A percentile compares a stretch with the other conserved stretches of the same genome.
Evolutionary conservation across 2,797 vertebrate species (phyloP).

Genomic region (Intellagama lesueurii): DNA sequence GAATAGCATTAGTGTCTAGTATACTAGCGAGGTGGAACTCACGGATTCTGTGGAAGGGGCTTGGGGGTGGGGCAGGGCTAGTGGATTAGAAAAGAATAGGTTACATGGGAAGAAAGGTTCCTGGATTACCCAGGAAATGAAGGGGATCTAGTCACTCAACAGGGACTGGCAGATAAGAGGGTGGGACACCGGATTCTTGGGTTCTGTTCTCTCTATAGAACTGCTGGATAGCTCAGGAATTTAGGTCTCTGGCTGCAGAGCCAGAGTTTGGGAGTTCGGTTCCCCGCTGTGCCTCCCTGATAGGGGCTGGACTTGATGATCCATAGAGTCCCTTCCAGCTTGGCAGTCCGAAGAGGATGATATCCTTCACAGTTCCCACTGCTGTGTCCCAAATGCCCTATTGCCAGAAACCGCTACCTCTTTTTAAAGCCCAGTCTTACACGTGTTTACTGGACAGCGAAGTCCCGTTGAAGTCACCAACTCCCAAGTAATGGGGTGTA

Average conservation of each 20-base stretch:
- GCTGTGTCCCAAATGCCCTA: background rate
- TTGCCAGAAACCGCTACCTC: constrained; percentile 35
- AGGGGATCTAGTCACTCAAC: constrained; percentile 5
- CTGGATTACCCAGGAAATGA: background rate
- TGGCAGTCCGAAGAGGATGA: background rate
- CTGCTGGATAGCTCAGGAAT: too few species aligned
- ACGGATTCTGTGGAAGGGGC: constrained; percentile 22
- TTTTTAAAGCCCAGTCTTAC: constrained; percentile 21
- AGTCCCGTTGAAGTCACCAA: background rate
- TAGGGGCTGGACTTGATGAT: too few species aligned
- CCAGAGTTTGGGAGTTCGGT: too few species aligned
- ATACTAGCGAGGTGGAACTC: constrained; percentile 34
- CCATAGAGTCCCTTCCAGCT: too few species aligned
- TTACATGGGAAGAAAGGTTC: background rate
- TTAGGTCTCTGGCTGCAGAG: too few species aligned
- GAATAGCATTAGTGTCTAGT: constrained; percentile 36
- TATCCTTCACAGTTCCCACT: background rate
- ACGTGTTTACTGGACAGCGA: background rate
- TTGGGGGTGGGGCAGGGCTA: constrained; percentile 13
- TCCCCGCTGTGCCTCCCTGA: too few species aligned
- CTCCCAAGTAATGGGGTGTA: background rate
- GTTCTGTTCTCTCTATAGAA: constrained; percentile 9
- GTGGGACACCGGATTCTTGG: background rate
- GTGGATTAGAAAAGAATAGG: constrained; percentile 22
- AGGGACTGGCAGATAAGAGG: background rate